Base-by-base conservation (phyloP, 2,113 vertebrate species). In the Zosterops hypoxanthus region DNA sequence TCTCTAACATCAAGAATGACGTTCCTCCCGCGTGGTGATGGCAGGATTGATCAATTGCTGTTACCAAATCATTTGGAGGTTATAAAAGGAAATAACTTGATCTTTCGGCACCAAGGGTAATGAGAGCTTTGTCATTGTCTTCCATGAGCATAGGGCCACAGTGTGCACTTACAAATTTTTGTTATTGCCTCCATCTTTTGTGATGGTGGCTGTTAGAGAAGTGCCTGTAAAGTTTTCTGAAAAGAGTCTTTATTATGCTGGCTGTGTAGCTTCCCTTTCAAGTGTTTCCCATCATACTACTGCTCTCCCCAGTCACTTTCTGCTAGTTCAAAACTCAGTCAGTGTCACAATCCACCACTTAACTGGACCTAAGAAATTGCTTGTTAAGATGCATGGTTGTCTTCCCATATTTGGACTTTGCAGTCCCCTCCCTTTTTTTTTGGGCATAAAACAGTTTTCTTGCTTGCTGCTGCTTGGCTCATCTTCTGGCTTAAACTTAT, bases 81-180 rank as follows among this genome's bases (percentile, higher is more conserved):
- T 86, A 36, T 75, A 61, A 80, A 90, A 82, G 42, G n/a, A 53
- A 94, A 59, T 59, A 80, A 63, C 41, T 68, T 72, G 39, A 44
- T 87, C 39, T 22, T 76, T 90, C 79, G 82, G 36, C 68, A 73
- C 16, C 26, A 42, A 78, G 17, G 25, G 60, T 83, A 73, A 73
- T 25, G 4, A 61, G 11, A 90, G 25, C 18, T 72, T 90, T 94
- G 49, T 55, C 31, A 19, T 36, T 72, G 41, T 81, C 22, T 90
- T 88, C n/a, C 49, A 18, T 25, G 24, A 88, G 44, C 36, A 42
- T 3, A 68, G 41, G 41, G 72, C 46, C n/a, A 57, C 33, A 13
- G 17, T 0, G 0, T 33, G 12, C 9, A 34, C 6, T 88, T 80
- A 59, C 4, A 77, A 39, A 47, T 61, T 76, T 77, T 88, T 76